phyloP scores from a whole-genome alignment of 2,797 vertebrate genomes.

The Orestias chungarensis region DNA sequence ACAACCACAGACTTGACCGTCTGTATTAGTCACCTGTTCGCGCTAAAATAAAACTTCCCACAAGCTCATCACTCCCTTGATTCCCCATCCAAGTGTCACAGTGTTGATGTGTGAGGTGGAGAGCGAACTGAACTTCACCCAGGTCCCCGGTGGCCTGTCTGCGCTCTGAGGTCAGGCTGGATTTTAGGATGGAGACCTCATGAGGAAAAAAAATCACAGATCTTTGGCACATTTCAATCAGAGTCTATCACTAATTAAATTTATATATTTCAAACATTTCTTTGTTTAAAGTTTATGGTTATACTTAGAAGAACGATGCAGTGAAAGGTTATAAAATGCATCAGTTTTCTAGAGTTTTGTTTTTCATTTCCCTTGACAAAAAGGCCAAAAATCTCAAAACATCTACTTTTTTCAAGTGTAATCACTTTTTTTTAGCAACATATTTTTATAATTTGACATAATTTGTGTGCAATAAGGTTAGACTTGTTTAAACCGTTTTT shows the following conservation, averaged over 20 bases:
- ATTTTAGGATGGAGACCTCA: constrained; percentile 11
- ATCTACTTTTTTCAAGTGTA: constrained; percentile 27
- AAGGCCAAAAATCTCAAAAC: constrained; percentile 32
- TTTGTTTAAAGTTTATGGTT: constrained; percentile 15
- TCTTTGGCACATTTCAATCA: constrained; percentile 1
- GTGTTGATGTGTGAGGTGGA: constrained; percentile 70
- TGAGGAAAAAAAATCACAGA: not conserved
- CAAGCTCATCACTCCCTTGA: constrained; percentile 53
- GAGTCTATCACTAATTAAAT: constrained; percentile 7
- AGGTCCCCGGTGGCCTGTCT: constrained; percentile 48
- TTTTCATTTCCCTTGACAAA: constrained; percentile 45
- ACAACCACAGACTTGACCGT: constrained; percentile 61
- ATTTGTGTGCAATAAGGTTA: constrained; percentile 2
- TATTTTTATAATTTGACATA: constrained; percentile 26
- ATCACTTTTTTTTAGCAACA: constrained; percentile 33
- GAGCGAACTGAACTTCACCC: constrained; percentile 57
- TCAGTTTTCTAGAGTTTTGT: constrained; percentile 39
- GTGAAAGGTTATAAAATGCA: constrained; percentile 29
- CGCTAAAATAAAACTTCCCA: constrained; percentile 64
- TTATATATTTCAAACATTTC: constrained; percentile 46
- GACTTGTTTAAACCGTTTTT: constrained; percentile 11
- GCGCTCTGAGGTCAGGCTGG: constrained; percentile 45
- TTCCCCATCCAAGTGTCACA: constrained; percentile 70
- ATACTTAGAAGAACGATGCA: constrained; percentile 45
- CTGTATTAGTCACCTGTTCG: constrained; percentile 63